These are phyloP conservation scores for Salpingus planirostris DNA, from an alignment of 2,888 invertebrate genomes.

Conservation along the genomic window DNA sequence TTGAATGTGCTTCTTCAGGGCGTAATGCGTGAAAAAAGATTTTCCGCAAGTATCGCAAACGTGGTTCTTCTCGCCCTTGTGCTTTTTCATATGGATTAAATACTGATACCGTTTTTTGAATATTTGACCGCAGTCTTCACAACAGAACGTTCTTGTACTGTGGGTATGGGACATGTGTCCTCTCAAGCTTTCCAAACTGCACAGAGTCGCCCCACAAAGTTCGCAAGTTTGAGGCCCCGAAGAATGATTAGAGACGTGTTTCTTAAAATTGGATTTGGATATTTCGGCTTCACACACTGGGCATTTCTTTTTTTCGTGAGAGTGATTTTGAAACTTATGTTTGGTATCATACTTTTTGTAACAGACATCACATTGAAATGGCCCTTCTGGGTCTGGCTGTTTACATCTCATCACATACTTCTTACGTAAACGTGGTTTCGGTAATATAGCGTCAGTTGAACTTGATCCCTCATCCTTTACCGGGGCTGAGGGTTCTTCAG, in stretches of 20 bases:
- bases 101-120: slow-evolving; percentile 15
- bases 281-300: slow-evolving; percentile 27
- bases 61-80: slow-evolving; percentile 11
- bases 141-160: slow-evolving; percentile 14
- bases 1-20: slow-evolving; percentile 26
- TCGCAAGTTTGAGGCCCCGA: slow-evolving; percentile 29
- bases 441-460: no score
- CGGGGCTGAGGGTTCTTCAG: background rate
- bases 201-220: slow-evolving; percentile 29
- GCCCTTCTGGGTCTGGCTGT: no score
- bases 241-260: slow-evolving; percentile 27
- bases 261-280: slow-evolving; percentile 26
- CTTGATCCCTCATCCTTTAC: no score
- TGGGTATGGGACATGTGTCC: slow-evolving; percentile 22
- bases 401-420: no score
- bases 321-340: slow-evolving; percentile 23
- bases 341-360: slow-evolving; percentile 13
- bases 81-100: slow-evolving; percentile 20
- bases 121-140: slow-evolving; percentile 18
- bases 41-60: slow-evolving; percentile 26
- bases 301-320: slow-evolving; percentile 29
- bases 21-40: slow-evolving; percentile 23
- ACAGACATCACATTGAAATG: slow-evolving; percentile 13
- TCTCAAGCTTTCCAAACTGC: slow-evolving; percentile 27
- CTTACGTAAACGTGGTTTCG: no score